These are phyloP conservation scores for Macrotis lagotis DNA, from an alignment of 2,113 vertebrate species.

Conservation along the genomic window DNA sequence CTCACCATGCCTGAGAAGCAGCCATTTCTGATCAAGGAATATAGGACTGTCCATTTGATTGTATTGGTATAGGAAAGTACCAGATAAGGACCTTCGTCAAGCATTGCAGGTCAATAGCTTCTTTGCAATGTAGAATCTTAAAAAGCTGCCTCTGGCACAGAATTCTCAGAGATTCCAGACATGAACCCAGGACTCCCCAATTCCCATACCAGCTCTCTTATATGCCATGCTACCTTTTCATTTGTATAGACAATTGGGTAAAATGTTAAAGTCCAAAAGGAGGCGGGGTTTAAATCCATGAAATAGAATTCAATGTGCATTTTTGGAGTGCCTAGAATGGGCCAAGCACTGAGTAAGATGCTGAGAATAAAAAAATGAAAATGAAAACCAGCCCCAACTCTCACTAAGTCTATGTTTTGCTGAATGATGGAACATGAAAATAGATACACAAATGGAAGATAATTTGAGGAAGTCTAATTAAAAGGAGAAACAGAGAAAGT, in stretches of 20 bases:
- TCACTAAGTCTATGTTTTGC: too few relatives aligned
- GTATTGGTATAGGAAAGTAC: neutral
- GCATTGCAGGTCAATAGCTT: neutral
- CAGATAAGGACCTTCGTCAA: neutral
- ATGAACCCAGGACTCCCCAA: neutral
- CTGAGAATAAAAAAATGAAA: neutral
- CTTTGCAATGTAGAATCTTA: neutral
- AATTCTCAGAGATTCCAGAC: neutral
- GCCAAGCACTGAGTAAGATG: neutral
- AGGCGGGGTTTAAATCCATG: neutral
- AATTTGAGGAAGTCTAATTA: neutral
- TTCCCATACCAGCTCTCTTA: neutral
- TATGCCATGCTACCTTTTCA: neutral
- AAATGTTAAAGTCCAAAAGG: neutral
- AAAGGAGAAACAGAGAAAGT: too few relatives aligned
- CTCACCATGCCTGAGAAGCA: neutral
- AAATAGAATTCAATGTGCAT: neutral
- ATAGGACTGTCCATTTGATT: neutral
- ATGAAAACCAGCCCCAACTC: too few relatives aligned
- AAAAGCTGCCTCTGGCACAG: neutral
- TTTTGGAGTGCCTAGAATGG: too few relatives aligned
- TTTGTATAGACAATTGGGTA: neutral
- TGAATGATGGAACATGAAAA: too few relatives aligned
- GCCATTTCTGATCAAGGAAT: neutral
- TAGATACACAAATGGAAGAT: too few relatives aligned